Percentiles rank a stretch among this genome's conserved stretches.
Evolutionary conservation across 2,113 vertebrate genomes (phyloP).

Genomic region (Azemiops feae): DNA sequence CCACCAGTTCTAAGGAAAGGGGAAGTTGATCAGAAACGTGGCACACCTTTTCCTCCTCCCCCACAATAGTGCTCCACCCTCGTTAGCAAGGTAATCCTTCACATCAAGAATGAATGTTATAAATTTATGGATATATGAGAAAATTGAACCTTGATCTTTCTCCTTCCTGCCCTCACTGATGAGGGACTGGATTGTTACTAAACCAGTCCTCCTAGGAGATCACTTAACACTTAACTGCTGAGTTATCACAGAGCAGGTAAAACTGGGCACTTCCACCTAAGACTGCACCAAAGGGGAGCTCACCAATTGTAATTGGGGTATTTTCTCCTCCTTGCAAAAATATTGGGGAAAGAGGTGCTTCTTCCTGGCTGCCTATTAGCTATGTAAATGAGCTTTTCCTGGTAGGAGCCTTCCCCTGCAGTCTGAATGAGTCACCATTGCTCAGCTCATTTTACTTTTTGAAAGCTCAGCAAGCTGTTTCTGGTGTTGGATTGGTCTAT

Average conservation of each 20-base stretch:
- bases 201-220: background rate
- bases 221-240: background rate
- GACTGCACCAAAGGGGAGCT: background rate
- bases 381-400: background rate
- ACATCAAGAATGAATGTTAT: background rate
- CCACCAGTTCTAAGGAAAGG: background rate
- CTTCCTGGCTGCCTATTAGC: background rate
- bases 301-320: background rate
- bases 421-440: background rate
- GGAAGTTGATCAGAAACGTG: background rate
- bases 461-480: background rate
- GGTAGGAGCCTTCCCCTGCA: background rate
- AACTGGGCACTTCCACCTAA: background rate
- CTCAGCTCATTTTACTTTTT: background rate
- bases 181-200: background rate
- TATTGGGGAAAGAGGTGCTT: background rate
- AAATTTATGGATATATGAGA: background rate
- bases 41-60: background rate
- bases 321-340: background rate
- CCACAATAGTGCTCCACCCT: background rate
- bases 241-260: background rate
- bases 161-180: no score
- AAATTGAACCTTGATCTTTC: background rate
- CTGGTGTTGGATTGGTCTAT: background rate
- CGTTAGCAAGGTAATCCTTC: background rate